Evolutionary conservation across 1,140 invertebrate genomes (phyloP).

Genomic region (Drosophila ogumai): DNA sequence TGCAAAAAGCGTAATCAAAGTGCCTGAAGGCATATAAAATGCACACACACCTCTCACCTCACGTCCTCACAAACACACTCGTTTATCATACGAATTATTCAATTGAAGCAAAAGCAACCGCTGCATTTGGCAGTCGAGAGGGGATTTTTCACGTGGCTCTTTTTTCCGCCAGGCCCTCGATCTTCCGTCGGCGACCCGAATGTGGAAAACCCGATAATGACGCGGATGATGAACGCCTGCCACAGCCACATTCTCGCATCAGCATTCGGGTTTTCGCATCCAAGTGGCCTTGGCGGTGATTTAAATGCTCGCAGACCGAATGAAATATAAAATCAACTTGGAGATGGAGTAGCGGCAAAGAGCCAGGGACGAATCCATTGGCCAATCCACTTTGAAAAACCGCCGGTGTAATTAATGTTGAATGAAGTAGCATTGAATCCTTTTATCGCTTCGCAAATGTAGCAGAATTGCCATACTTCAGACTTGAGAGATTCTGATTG

Average conservation of each 20-base stretch:
- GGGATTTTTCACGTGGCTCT: conserved; percentile 49
- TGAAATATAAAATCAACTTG: conserved; percentile 49
- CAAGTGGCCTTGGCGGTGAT: conserved; percentile 64
- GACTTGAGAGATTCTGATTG: conserved; percentile 12
- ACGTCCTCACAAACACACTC: conserved; percentile 39
- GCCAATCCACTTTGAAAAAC: conserved; percentile 57
- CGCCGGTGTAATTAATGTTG: conserved; percentile 75
- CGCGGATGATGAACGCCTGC: conserved; percentile 45
- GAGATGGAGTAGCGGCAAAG: conserved; percentile 24
- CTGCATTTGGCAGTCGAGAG: conserved; percentile 71
- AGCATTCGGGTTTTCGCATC: conserved; percentile 24
- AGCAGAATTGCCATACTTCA: background rate
- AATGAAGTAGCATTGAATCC: conserved; percentile 63
- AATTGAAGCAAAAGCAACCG: conserved; percentile 67
- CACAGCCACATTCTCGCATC: conserved; percentile 28
- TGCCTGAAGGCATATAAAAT: conserved; percentile 64
- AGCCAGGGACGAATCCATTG: conserved; percentile 48
- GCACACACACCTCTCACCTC: conserved; percentile 36
- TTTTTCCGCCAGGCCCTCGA: conserved; percentile 16
- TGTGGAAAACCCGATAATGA: conserved; percentile 56
- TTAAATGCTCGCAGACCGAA: conserved; percentile 63
- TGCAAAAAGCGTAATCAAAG: conserved; percentile 56
- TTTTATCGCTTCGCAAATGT: conserved; percentile 44
- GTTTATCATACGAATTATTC: conserved; percentile 68
- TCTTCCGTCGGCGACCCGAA: conserved; percentile 42